Base-by-base conservation (phyloP, 2,888 invertebrate genomes). In the Iselma pallidipennis region DNA sequence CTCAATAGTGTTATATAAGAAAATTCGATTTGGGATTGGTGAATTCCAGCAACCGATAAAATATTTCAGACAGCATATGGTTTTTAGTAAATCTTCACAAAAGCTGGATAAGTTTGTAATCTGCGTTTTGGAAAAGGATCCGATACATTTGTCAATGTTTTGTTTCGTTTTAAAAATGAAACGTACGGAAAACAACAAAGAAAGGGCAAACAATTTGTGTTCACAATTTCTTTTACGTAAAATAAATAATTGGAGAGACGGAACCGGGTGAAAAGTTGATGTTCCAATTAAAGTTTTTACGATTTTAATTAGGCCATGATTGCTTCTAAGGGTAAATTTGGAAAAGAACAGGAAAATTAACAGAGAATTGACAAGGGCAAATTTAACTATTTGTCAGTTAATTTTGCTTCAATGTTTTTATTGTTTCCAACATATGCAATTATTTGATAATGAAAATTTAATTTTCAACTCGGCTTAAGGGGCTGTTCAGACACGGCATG, bases 21-120 rank as follows among this genome's bases (percentile, higher is more conserved):
- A 63, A 69, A 67, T 71, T 71, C 69, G 69, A 71, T 67, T 65
- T 69, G 68, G 61, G 59, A 63, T 58, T 55, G 61, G 65, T 65
- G 63, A 66, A 65, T 68, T 61, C 55, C 58, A 45, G 21, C 16
- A 21, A 26, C 55, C 49, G 56, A 6, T 49, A 56, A 63, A 51
- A 63, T 57, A 50, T 64, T 53, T 19, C 2, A 45, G 10, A 25
- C 25, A 21, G 45, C 12, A 12, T 45, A 21, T 45, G 21, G 5
- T 37, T 16, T 16, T 16, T 16, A 16, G 21, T 1, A 45, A 10
- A 45, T 19, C 16, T 16, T n/a, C n/a, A 19, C 5, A 2, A 19
- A 19, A 10, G 16, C 2, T 10, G 9, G 29, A 29, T 9, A 29
- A 10, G 10, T 29, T 49, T 14, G 16, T 37, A 37, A 37, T 37